Evolutionary conservation across 2,797 vertebrate genomes (phyloP).

Genomic region (Hydrophis major): DNA sequence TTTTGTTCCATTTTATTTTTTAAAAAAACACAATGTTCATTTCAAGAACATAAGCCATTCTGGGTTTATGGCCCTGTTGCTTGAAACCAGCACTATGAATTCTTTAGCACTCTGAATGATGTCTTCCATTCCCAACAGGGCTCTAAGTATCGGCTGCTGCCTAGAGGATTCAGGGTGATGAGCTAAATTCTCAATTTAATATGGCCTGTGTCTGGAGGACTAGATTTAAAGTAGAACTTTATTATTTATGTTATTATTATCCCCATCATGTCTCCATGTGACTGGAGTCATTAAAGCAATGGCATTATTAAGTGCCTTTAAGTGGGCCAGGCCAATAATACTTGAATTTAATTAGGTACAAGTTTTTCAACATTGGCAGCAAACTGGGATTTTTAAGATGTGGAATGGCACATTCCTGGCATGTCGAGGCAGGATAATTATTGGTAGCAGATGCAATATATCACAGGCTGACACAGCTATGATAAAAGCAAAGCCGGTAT

Average conservation of each 20-base stretch:
- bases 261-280: background rate
- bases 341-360: constrained; percentile 64
- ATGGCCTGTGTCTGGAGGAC: constrained; percentile 42
- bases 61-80: background rate
- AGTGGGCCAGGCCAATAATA: constrained; percentile 57
- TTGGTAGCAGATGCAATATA: constrained; percentile 49
- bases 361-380: constrained; percentile 62
- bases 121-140: constrained; percentile 17
- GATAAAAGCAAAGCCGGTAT: constrained; percentile 56
- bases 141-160: constrained; percentile 25
- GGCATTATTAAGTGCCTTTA: constrained; percentile 62
- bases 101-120: background rate
- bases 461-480: constrained; percentile 54
- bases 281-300: constrained; percentile 43
- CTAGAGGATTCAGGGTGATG: constrained; percentile 46
- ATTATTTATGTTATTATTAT: constrained; percentile 46
- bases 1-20: background rate
- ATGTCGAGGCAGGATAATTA: constrained; percentile 56
- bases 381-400: constrained; percentile 47
- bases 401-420: constrained; percentile 40
- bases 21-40: background rate
- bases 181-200: constrained; percentile 49
- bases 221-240: constrained; percentile 52
- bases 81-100: background rate
- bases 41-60: background rate